Base-by-base conservation (phyloP, 2,888 invertebrate genomes). In the Luperina testacea region DNA sequence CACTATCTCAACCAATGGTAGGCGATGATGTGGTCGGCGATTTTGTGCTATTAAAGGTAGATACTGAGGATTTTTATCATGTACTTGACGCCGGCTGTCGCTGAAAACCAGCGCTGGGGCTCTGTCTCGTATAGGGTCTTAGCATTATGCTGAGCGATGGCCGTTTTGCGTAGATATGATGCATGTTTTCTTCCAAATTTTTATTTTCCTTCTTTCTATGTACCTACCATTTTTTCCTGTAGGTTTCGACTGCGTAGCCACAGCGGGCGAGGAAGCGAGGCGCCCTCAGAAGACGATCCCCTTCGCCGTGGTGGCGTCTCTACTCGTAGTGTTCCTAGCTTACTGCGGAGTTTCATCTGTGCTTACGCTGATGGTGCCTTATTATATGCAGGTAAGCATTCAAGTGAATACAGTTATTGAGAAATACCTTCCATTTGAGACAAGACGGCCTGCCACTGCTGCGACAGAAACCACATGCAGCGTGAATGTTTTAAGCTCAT, bases 211-310 rank as follows among this genome's bases (percentile, higher is more conserved):
- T 38, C 38, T 38, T 38, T 38, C 38, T 38, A 38, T 38, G 38
- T 11, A 24, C 11, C 11, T 11, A 24, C 11, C 11, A 24, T 38
- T 20, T 61, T 27, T 15, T 42, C 4, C 1, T 11, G 3, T 84
- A 96, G 99, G 99, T 0, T 99, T 99, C 95, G 99, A 99, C 95
- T 98, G 98, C 92, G 99, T 98, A 83, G 98, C 98, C 32, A 98
- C 98, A 0, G 98, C 98, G n/a, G 98, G 99, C 17, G 99, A 99
- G 94, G 99, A 99, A 95, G 99, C 99, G 0, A 98, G 98, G 82
- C 98, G 98, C 87, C 99, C 99, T 0, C 98, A 98, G 94, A 98
- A 98, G 95, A 97, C 98, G 5, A 99, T 99, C 83, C 99, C 99
- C 0, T 97, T 99, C 88, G 98, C 99, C 9, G 98, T 99, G 81